Conservation (phyloP, 2,797 vertebrate genomes). For the Gallinago solitaria region DNA sequence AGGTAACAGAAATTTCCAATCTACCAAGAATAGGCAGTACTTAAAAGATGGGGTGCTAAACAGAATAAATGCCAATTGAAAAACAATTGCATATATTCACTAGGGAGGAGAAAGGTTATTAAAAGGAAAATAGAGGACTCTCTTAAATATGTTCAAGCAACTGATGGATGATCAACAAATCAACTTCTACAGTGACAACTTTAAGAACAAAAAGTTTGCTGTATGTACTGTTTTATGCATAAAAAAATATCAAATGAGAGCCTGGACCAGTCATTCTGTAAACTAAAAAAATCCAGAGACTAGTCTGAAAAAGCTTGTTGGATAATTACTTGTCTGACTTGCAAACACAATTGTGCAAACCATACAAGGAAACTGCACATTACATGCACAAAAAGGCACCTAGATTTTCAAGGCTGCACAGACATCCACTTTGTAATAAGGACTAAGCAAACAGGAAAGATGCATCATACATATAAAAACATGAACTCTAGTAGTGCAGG, state of each 20-base stretch:
- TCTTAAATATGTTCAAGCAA: neutral
- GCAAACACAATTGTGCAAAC: neutral
- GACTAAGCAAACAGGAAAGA: neutral
- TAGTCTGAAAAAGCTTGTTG: neutral
- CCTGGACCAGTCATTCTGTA: neutral
- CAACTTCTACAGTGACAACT: neutral
- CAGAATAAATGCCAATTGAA: neutral
- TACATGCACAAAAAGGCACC: neutral
- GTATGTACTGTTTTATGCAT: neutral
- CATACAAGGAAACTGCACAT: neutral
- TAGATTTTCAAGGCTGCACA: neutral
- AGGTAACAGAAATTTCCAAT: neutral
- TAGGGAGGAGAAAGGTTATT: neutral
- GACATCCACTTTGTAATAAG: neutral
- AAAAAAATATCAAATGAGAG: neutral
- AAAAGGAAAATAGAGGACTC: neutral
- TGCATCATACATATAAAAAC: neutral
- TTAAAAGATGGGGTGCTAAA: neutral
- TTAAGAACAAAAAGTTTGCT: neutral
- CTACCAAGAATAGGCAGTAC: neutral
- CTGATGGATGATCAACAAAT: neutral
- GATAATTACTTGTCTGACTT: neutral
- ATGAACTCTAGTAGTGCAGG: neutral
- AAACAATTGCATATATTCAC: neutral
- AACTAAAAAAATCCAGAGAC: neutral